Percentiles rank a stretch among this genome's conserved stretches.
Conservation (phyloP, 2,797 vertebrate genomes). For the Anguilla megastoma region DNA sequence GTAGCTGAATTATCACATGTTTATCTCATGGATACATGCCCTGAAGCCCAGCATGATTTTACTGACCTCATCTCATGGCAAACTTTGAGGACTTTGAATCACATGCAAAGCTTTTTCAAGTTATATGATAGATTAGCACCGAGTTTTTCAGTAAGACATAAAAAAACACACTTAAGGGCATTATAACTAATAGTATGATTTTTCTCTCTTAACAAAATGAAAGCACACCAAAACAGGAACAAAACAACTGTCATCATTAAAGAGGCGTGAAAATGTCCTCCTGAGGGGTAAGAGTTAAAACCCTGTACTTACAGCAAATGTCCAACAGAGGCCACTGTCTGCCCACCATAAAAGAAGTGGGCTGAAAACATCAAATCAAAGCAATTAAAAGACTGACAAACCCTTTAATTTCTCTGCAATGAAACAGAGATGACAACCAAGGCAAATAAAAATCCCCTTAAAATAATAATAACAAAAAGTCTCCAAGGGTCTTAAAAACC, state of each 20-base stretch:
- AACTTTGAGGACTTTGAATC: conserved; percentile 10
- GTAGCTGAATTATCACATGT: background rate
- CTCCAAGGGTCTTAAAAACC: conserved; percentile 9
- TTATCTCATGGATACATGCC: background rate
- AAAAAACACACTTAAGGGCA: background rate
- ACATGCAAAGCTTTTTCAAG: conserved; percentile 24
- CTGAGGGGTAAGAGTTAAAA: conserved; percentile 25
- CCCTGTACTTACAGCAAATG: conserved; percentile 35
- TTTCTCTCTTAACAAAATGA: background rate
- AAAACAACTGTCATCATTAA: conserved; percentile 2
- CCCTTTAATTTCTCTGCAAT: background rate
- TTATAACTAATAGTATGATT: background rate
- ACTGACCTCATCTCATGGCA: background rate
- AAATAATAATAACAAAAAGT: conserved; percentile 19
- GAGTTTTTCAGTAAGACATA: conserved; percentile 27
- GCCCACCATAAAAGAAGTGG: conserved; percentile 7
- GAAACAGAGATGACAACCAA: conserved; percentile 15
- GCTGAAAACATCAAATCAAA: conserved; percentile 9
- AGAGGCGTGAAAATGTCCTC: background rate
- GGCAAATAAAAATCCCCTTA: conserved; percentile 25
- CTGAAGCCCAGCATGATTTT: conserved; percentile 17
- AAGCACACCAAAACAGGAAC: conserved; percentile 25
- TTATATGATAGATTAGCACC: conserved; percentile 35
- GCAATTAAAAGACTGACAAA: background rate
- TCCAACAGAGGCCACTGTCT: conserved; percentile 31